Evolutionary conservation across 2,888 invertebrate species (phyloP).

Genomic region (Cyclophora albipunctata): DNA sequence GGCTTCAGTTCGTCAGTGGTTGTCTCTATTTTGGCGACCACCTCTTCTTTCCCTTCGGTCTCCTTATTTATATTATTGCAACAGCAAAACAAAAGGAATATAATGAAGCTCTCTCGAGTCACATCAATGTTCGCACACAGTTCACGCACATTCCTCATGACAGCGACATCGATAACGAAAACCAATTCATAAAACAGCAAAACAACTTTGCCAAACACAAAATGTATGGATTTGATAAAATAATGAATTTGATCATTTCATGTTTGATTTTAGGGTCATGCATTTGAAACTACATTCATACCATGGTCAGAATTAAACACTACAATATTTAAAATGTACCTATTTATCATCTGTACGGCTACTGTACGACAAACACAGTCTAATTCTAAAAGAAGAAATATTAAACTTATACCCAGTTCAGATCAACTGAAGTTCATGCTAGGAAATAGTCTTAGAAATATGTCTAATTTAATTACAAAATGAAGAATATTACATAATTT

Average conservation of each 20-base stretch:
- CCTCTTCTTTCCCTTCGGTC: slow-evolving; percentile 54
- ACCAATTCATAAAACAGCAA: slow-evolving; percentile 41
- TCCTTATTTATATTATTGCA: slow-evolving; percentile 63
- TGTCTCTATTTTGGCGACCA: slow-evolving; percentile 67
- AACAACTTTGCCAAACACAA: slow-evolving; percentile 43
- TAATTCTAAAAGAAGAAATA: background rate
- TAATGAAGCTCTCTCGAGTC: slow-evolving; percentile 48
- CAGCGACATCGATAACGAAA: slow-evolving; percentile 51
- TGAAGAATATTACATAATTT: background rate
- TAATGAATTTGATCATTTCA: slow-evolving; percentile 10
- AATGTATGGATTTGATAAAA: slow-evolving; percentile 25
- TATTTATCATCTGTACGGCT: slow-evolving; percentile 8
- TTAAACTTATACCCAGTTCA: slow-evolving; percentile 14
- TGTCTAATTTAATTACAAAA: slow-evolving; percentile 7
- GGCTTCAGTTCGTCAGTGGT: slow-evolving; percentile 69
- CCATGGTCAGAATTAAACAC: background rate
- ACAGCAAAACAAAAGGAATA: slow-evolving; percentile 62
- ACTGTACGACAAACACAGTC: slow-evolving; percentile 21
- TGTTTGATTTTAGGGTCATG: slow-evolving; percentile 28
- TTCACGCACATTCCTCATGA: slow-evolving; percentile 26
- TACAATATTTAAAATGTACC: slow-evolving; percentile 20
- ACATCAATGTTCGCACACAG: slow-evolving; percentile 28
- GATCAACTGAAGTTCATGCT: slow-evolving; percentile 27
- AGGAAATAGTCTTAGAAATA: slow-evolving; percentile 10
- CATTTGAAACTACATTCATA: slow-evolving; percentile 27